Evolutionary conservation across 2,888 invertebrate genomes (phyloP).

Genomic region (Byasa hedistus): DNA sequence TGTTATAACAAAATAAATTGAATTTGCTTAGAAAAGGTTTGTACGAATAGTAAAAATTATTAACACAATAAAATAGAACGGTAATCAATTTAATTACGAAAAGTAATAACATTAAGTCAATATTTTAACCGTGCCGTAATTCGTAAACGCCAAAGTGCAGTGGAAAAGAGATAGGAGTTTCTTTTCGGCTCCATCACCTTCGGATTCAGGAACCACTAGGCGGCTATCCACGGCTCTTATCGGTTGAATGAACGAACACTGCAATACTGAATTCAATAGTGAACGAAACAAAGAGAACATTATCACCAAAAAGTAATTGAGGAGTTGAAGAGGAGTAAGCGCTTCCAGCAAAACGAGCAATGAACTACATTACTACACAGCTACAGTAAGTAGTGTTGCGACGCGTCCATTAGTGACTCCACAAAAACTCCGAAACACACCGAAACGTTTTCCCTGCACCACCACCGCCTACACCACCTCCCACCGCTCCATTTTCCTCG

Average conservation of each 20-base stretch:
- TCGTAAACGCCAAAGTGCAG: too few species aligned
- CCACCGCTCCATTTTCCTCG: slow-evolving; percentile 60
- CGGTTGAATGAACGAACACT: neutral
- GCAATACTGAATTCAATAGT: too few species aligned
- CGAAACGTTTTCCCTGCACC: slow-evolving; percentile 62
- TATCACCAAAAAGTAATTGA: slow-evolving; percentile 32
- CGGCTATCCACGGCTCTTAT: neutral
- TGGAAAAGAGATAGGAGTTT: too few species aligned
- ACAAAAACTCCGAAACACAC: slow-evolving; percentile 57
- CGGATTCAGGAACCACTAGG: too few species aligned
- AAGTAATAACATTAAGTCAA: too few species aligned
- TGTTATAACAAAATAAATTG: neutral
- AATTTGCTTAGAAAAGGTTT: neutral
- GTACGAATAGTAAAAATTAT: neutral
- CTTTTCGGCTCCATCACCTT: too few species aligned
- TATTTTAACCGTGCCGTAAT: too few species aligned
- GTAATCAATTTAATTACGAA: too few species aligned
- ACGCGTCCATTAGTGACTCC: slow-evolving; percentile 60
- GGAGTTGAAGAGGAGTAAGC: slow-evolving; percentile 51
- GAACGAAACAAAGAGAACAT: too few species aligned
- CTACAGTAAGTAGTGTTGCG: slow-evolving; percentile 55
- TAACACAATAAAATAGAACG: too few species aligned
- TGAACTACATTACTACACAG: slow-evolving; percentile 66
- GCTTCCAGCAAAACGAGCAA: slow-evolving; percentile 71
- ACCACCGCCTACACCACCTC: slow-evolving; percentile 56